Base-by-base conservation (phyloP, 2,888 invertebrate species). In the Globia sparganii region DNA sequence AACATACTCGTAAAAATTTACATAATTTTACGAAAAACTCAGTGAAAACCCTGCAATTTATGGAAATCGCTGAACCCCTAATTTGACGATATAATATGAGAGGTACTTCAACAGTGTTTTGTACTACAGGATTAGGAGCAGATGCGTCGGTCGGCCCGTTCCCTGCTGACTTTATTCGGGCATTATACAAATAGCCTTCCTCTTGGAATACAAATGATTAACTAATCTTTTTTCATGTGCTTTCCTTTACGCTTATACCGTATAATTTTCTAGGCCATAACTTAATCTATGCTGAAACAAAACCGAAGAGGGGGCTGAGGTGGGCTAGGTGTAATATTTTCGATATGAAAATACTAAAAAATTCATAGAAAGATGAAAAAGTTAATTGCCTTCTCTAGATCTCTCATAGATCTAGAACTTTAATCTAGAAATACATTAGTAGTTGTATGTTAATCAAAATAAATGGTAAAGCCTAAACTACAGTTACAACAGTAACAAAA, bases 141-240 rank as follows among this genome's bases (percentile, higher is more conserved):
- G 75, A 80, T 82, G 80, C 46, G 59, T 56, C 11, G 11, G 11
- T 13, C 67, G 11, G 49, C 5, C 43, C 28, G 58, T 65, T 43
- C 43, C 67, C 49, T 40, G 9, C 43, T 49, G 49, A 70, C 62
- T 77, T 75, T 77, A 80, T 77, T 74, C 72, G 13, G 53, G 34
- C 59, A 77, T 86, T 88, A 87, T 86, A 84, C 80, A 79, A 86
- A 87, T 78, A 37, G 37, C 31, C 64, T 37, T 61, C 68, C 46
- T 46, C 46, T 70, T 76, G 34, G 79, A 81, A 87, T 84, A 80
- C 61, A 80, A 86, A 87, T 81, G 75, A 84, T 71, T 78, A 75
- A 77, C 59, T 73, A 68, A 75, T 78, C 46, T 78, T 49, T 61
- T 70, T 78, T 53, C 31, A 37, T 31, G 43, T 76, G 9, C 62